Percentiles rank a stretch among this genome's conserved stretches.
These are phyloP conservation scores for Nomada flava DNA, from an alignment of 2,888 invertebrate genomes.

Conservation along the genomic window DNA sequence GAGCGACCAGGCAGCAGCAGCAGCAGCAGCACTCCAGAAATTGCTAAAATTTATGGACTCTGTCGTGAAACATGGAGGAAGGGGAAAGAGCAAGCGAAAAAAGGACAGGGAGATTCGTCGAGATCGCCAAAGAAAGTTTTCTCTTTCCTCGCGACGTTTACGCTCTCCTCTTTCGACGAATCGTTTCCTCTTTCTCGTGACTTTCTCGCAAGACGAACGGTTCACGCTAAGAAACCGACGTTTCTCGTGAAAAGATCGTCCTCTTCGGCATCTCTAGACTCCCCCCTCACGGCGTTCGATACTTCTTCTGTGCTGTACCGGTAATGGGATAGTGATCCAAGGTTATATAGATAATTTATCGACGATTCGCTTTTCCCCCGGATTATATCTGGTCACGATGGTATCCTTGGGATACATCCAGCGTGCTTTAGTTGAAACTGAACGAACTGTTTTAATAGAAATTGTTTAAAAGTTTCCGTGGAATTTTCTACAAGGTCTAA, in stretches of 20 bases:
- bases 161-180: constrained; percentile 51
- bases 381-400: constrained; percentile 23
- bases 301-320: constrained; percentile 13
- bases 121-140: constrained; percentile 68
- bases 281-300: not conserved
- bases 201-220: constrained; percentile 58
- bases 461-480: constrained; percentile 13
- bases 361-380: constrained; percentile 15
- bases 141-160: constrained; percentile 63
- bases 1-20: constrained; percentile 25
- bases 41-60: constrained; percentile 77
- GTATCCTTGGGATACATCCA: not conserved
- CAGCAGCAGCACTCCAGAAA: constrained; percentile 74
- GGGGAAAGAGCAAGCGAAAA: constrained; percentile 18
- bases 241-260: constrained; percentile 50
- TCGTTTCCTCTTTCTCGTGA: constrained; percentile 35
- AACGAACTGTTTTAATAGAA: constrained; percentile 12
- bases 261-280: not conserved
- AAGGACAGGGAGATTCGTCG: constrained; percentile 50
- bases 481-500: not conserved
- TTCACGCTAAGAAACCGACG: constrained; percentile 55
- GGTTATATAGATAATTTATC: constrained; percentile 41
- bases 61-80: constrained; percentile 32
- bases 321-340: constrained; percentile 42
- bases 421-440: not conserved